Evolutionary conservation across 2,113 vertebrate genomes (phyloP), one percentile per base, ranked within the genome.

Genomic region (Prunella fulvescens): DNA sequence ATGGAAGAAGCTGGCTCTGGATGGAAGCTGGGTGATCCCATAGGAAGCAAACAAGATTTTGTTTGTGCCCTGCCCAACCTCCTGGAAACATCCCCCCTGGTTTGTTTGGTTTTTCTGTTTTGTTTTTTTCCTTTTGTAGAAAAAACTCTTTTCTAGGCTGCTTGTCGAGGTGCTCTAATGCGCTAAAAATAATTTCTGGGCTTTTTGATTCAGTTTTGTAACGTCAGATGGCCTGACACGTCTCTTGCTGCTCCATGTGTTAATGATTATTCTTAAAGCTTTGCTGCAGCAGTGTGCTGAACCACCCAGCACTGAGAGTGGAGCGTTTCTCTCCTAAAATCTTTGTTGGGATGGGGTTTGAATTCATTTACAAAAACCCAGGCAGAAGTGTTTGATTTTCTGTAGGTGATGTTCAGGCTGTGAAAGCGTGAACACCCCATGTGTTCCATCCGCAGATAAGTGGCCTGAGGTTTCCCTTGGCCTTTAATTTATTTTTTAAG

Each of bases 251-350:
- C 37, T 95, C 86, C 81, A 78, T 76, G 91, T 82, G 73, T 66
- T 93, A 48, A 73, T 39, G n/a, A 84, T 92, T 93, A 81, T 90
- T 92, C 86, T 87, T 86, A 74, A 84, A 64, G 48, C 47, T 78
- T 51, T 61, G 60, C 90, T 73, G 80, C 60, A 84, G 87, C 8
- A 5, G 26, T 5, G 60, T 58, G 26, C 40, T 25, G 40, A 93
- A 64, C 37, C 58, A 65, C 44, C 70, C 16, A 1, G 44, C 1
- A 2, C 61, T 10, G 20, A 73, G 69, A 37, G 50, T 3, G 19
- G 79, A 57, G 64, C 3, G 0, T 23, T 85, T 14, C 0, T 0
- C 56, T 90, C n/a, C 66, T 71, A 54, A 90, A 83, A 78, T n/a
- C 87, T 67, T 54, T 33, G 12, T 14, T 29, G 71, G 48, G 58